A percentile compares a stretch with the other conserved stretches of the same genome.
Conservation (phyloP, 2,888 invertebrate genomes). For the Therioaphis trifolii region DNA sequence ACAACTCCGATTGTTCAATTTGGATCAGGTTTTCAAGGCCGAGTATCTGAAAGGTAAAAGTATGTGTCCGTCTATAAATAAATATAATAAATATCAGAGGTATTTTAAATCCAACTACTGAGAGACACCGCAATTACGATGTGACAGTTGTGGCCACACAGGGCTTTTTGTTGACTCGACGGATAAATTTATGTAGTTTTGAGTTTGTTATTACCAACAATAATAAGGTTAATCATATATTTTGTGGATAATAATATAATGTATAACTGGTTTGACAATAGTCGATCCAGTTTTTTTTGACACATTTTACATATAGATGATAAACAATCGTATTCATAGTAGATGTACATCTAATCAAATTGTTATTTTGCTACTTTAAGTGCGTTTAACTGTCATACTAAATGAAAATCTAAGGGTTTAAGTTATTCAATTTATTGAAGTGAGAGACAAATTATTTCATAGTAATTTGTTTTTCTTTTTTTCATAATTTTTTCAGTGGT, state of each 20-base stretch:
- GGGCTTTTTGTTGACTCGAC: not conserved
- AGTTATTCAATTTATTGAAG: no score
- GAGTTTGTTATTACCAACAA: no score
- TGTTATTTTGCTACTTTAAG: not conserved
- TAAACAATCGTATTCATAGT: no score
- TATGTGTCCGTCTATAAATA: not conserved
- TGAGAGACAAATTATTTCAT: no score
- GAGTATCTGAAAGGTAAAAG: not conserved
- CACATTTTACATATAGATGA: not conserved
- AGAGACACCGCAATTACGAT: not conserved
- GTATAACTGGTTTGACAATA: not conserved
- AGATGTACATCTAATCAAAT: no score
- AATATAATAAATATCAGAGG: not conserved
- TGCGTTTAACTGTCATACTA: not conserved
- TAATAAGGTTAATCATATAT: no score
- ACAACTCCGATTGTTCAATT: not conserved
- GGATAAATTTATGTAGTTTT: not conserved
- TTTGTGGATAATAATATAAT: not conserved
- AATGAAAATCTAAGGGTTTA: no score
- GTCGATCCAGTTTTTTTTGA: not conserved
- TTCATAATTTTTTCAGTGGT: no score
- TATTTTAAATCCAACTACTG: constrained; percentile 23
- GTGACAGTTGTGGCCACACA: constrained; percentile 25
- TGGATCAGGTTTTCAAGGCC: constrained; percentile 7
- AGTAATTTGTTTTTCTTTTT: no score